Conservation (phyloP, 2,797 vertebrate species). For the Anguilla megastoma region DNA sequence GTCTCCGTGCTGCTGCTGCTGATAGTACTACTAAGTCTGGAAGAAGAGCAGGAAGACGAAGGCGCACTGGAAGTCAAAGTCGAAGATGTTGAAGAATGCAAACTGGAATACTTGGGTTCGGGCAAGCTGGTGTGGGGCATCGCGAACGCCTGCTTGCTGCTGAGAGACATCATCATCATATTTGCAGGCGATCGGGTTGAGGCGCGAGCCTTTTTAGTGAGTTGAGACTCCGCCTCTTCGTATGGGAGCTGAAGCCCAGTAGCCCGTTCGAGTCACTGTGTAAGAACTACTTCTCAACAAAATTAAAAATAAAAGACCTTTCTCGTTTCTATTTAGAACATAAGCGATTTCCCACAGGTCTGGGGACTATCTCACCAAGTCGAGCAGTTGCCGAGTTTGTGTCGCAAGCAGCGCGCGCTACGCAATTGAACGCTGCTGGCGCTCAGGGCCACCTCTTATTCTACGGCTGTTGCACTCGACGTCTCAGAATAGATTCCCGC, state of each 20-base stretch:
- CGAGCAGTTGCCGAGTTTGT: background rate
- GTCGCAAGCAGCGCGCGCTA: conserved; percentile 27
- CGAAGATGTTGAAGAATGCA: conserved; percentile 86
- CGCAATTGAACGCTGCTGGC: conserved; percentile 24
- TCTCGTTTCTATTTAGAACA: conserved; percentile 66
- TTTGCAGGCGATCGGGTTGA: conserved; percentile 76
- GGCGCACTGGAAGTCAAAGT: conserved; percentile 78
- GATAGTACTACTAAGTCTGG: conserved; percentile 81
- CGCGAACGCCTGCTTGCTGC: conserved; percentile 92
- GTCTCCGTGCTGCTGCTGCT: conserved; percentile 84
- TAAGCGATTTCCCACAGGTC: conserved; percentile 57
- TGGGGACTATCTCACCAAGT: conserved; percentile 43
- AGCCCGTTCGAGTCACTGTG: conserved; percentile 63
- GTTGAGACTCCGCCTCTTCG: conserved; percentile 81
- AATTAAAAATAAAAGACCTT: conserved; percentile 44
- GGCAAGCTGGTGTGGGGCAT: conserved; percentile 89
- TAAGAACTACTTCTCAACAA: conserved; percentile 44
- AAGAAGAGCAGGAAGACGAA: conserved; percentile 82
- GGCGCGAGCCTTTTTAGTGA: conserved; percentile 77
- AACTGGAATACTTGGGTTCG: conserved; percentile 87
- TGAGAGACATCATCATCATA: conserved; percentile 99
- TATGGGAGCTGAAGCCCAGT: conserved; percentile 67
- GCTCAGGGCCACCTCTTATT: conserved; percentile 24
- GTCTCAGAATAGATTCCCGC: conserved; percentile 18
- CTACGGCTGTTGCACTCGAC: conserved; percentile 15